Evolutionary conservation across 2,113 vertebrate species (phyloP).

Genomic region (Perca flavescens): DNA sequence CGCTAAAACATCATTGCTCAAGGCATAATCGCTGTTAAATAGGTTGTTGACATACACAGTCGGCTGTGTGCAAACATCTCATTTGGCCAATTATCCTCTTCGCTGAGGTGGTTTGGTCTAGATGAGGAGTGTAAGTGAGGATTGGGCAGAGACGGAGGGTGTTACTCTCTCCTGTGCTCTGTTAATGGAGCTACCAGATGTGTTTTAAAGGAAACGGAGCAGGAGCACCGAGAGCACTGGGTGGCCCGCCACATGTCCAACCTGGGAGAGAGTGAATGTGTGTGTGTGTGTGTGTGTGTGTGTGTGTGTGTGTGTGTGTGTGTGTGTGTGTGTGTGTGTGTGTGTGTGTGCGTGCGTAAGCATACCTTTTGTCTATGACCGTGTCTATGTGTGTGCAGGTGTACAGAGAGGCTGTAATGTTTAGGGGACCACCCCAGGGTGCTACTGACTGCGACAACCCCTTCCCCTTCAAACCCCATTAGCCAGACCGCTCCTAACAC

Average conservation of each 20-base stretch:
- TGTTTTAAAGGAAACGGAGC: constrained; percentile 56
- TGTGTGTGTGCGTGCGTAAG: constrained; percentile 28
- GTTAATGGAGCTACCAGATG: constrained; percentile 72
- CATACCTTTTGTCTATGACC: constrained; percentile 32
- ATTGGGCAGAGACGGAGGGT: constrained; percentile 40
- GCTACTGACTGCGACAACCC: neutral
- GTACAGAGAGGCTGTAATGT: constrained; percentile 27
- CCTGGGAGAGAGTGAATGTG: constrained; percentile 20
- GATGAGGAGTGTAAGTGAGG: constrained; percentile 34
- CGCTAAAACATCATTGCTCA: constrained; percentile 64
- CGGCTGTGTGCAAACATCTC: constrained; percentile 67
- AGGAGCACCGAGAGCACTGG: constrained; percentile 48
- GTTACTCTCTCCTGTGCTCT: constrained; percentile 27
- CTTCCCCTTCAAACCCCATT: neutral
- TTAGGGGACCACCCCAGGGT: constrained; percentile 54
- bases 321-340: constrained; percentile 45
- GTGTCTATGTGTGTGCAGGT: constrained; percentile 60
- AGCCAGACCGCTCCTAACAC: neutral
- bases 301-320: constrained; percentile 31
- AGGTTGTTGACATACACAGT: constrained; percentile 75
- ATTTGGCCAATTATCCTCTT: constrained; percentile 71
- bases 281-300: constrained; percentile 47
- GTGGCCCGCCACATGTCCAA: constrained; percentile 63
- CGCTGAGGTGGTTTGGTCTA: constrained; percentile 43
- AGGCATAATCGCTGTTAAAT: constrained; percentile 67